A percentile compares a stretch with the other conserved stretches of the same genome.
These are phyloP conservation scores for Agrilus cyanescens DNA, from an alignment of 2,888 invertebrate genomes.

Conservation along the genomic window DNA sequence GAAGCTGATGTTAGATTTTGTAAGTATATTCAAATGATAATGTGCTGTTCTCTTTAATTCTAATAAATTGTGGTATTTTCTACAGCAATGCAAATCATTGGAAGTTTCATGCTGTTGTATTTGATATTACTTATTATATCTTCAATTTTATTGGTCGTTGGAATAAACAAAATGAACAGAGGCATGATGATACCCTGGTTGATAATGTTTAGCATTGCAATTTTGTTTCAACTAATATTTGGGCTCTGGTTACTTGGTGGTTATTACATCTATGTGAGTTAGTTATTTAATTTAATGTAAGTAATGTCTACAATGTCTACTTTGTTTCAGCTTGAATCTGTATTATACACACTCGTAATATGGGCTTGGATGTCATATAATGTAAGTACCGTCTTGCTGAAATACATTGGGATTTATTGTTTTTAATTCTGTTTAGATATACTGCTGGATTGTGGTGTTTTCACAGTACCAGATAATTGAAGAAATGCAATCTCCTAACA, in stretches of 20 bases:
- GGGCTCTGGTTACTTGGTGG: slow-evolving; percentile 79
- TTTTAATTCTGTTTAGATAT: slow-evolving; percentile 49
- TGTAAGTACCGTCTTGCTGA: slow-evolving; percentile 43
- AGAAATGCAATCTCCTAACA: slow-evolving; percentile 75
- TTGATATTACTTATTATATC: slow-evolving; percentile 44
- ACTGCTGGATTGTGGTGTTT: slow-evolving; percentile 76
- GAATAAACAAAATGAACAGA: slow-evolving; percentile 56
- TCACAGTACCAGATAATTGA: slow-evolving; percentile 75
- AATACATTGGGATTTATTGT: slow-evolving; percentile 2
- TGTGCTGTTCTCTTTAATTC: neutral
- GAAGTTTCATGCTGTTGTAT: slow-evolving; percentile 49
- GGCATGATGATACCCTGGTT: slow-evolving; percentile 79
- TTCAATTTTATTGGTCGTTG: slow-evolving; percentile 49
- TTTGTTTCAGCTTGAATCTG: slow-evolving; percentile 59
- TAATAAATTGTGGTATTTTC: slow-evolving; percentile 16
- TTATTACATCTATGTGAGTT: slow-evolving; percentile 82
- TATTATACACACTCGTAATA: slow-evolving; percentile 61
- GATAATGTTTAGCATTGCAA: slow-evolving; percentile 51
- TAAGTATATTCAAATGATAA: slow-evolving; percentile 39
- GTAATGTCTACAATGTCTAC: slow-evolving; percentile 19
- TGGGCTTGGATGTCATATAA: slow-evolving; percentile 81
- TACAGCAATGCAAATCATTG: slow-evolving; percentile 64
- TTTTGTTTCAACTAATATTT: slow-evolving; percentile 65
- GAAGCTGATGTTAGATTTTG: slow-evolving; percentile 71
- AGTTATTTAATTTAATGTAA: slow-evolving; percentile 1